These are phyloP conservation scores for Callyntrura guangdongensis DNA, from an alignment of 2,888 invertebrate species.

Conservation along the genomic window DNA sequence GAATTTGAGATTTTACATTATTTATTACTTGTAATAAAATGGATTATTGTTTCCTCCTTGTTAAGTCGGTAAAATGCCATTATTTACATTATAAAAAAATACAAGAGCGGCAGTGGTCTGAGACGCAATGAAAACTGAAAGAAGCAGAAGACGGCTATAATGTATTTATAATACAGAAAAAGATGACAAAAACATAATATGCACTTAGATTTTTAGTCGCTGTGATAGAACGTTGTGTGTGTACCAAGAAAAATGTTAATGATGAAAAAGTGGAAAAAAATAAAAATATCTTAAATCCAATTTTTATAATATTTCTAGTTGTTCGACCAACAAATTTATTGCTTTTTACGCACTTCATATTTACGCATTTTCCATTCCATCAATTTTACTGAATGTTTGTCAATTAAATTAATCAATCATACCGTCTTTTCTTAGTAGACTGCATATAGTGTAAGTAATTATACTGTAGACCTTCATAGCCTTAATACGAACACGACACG, in stretches of 20 bases:
- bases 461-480: too few relatives aligned
- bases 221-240: conserved; percentile 84
- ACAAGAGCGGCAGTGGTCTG: conserved; percentile 28
- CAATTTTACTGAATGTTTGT: too few relatives aligned
- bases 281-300: conserved; percentile 83
- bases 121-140: conserved; percentile 46
- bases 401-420: too few relatives aligned
- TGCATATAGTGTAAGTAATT: too few relatives aligned
- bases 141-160: conserved; percentile 20
- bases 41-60: neutral
- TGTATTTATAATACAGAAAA: conserved; percentile 46
- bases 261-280: conserved; percentile 77
- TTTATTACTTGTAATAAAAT: neutral
- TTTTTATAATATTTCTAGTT: conserved; percentile 79
- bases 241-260: conserved; percentile 71
- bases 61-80: conserved; percentile 49
- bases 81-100: neutral
- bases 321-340: neutral
- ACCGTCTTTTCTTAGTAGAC: too few relatives aligned
- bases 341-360: too few relatives aligned
- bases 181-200: conserved; percentile 72
- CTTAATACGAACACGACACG: too few relatives aligned
- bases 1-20: conserved; percentile 24
- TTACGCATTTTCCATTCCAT: too few relatives aligned
- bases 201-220: conserved; percentile 84